Percentiles rank a stretch among this genome's conserved stretches.
Evolutionary conservation across 2,888 invertebrate genomes (phyloP).

Genomic region (Synanthedon tipuliformis): DNA sequence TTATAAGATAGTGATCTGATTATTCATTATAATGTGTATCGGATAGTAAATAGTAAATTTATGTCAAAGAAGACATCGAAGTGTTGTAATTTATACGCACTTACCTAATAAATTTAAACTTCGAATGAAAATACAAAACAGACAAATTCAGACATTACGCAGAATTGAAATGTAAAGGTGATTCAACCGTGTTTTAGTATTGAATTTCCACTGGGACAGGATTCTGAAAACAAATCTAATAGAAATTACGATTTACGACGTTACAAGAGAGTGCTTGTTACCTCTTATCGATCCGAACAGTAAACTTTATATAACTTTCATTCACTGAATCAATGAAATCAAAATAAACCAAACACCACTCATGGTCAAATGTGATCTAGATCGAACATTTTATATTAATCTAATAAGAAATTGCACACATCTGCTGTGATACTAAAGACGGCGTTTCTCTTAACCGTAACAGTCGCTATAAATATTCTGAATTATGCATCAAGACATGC

Average conservation of each 20-base stretch:
- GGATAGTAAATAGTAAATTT: slow-evolving; percentile 25
- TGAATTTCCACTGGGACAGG: slow-evolving; percentile 46
- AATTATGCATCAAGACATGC: slow-evolving; percentile 20
- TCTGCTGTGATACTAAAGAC: too few species aligned
- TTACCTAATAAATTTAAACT: slow-evolving; percentile 2
- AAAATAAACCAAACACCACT: background rate
- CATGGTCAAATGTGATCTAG: background rate
- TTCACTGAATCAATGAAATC: slow-evolving; percentile 26
- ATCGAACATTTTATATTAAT: too few species aligned
- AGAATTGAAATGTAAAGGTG: slow-evolving; percentile 41
- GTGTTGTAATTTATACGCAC: slow-evolving; percentile 9
- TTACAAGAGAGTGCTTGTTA: slow-evolving; percentile 42
- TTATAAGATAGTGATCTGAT: slow-evolving; percentile 28
- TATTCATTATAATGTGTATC: slow-evolving; percentile 32
- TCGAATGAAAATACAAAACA: slow-evolving; percentile 1
- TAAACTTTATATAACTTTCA: slow-evolving; percentile 36
- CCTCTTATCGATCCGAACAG: slow-evolving; percentile 34
- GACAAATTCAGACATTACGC: slow-evolving; percentile 25
- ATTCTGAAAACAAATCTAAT: slow-evolving; percentile 41
- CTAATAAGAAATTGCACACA: too few species aligned
- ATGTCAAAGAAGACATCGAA: slow-evolving; percentile 21
- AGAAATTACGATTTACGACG: slow-evolving; percentile 44
- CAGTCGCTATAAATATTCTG: slow-evolving; percentile 18
- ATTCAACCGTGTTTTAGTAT: slow-evolving; percentile 47
- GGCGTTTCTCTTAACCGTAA: slow-evolving; percentile 13